Base-by-base conservation (phyloP, 1,140 invertebrate species). In the Eciton burchellii region DNA sequence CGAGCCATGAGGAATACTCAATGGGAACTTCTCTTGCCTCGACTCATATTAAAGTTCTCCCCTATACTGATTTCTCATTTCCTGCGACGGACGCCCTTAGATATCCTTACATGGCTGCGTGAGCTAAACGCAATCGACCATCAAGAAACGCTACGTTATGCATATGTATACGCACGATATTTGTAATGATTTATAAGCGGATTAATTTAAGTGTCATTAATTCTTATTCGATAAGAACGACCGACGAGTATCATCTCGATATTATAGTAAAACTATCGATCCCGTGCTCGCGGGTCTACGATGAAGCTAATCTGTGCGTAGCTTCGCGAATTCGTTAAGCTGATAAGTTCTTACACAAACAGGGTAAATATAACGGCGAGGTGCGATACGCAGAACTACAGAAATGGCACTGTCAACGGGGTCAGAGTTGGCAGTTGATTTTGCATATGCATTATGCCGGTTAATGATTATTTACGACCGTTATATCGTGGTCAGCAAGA, bases 291-390 rank as follows among this genome's bases (percentile, higher is more conserved):
- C 70, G 24, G 54, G 4, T 57, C 52, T 41, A 24, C 12, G 8
- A 72, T 3, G 35, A 21, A 74, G 26, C 59, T 4, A 6, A 54
- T 41, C 21, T 2, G 6, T 59, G 43, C 26, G 21, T 24, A 52
- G 60, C 19, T 65, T 65, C 14, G 9, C 59, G 24, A 76, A 76
- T 76, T 65, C 14, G 16, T 19, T 8, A 14, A 73, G 9, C 41
- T 41, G 70, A 73, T 82, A 59, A 72, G 19, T 62, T n/a, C 45
- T 71, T 57, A 65, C 60, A 56, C 12, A 83, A 65, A 72, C 62
- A 66, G 76, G 71, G 57, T 56, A 81, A 71, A 81, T 81, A 83
- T 83, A 57, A 76, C 14, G 41, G 3, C 21, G 60, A 81, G 62
- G 29, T 82, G 45, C 0, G 54, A 82, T 82, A 72, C 11, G 14